Base-by-base conservation (phyloP, 2,797 vertebrate genomes). In the Pygocentrus nattereri region DNA sequence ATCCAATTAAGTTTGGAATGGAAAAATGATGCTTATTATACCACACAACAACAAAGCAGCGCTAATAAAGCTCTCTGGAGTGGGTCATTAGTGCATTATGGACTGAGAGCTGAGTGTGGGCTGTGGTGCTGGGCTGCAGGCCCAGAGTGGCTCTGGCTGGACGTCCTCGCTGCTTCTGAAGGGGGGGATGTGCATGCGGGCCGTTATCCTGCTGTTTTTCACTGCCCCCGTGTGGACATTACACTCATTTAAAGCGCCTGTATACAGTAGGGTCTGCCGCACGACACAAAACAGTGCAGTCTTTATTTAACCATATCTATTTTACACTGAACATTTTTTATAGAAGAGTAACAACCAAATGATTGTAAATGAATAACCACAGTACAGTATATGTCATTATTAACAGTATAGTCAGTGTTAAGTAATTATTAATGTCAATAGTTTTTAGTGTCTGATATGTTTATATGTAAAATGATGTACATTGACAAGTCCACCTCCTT, bases 141-240 rank as follows among this genome's bases (percentile, higher is more conserved):
- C 59, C 47, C 69, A 78, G 78, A 62, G 62, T 79, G 52, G 69
- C 5, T 21, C 30, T 44, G 65, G 77, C 68, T 68, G 67, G 58
- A 23, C 61, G 41, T 76, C 34, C 61, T 72, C 74, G 62, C 65
- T 77, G 77, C 72, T 70, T 74, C 31, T 54, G 68, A 73, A 15
- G 21, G 69, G 67, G n/a, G 49, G 44, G 47, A 30, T 56, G 50
- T 31, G 56, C 49, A 2, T 58, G n/a, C 64, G 13, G 59, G 6
- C 56, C 59, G 34, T 50, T 76, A 65, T 71, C 76, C 67, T 41
- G 61, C 82, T 85, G 81, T 83, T 85, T 64, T 27, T 82, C 68
- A 86, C 64, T 82, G 78, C 87, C 84, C 74, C 78, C 87, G 84
- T 85, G 87, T 87, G 87, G 87, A 61, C 44, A 15, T 23, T 23